Conservation (phyloP, 92 coral and sea anemone species). For the Isaurus tuberculatus region DNA sequence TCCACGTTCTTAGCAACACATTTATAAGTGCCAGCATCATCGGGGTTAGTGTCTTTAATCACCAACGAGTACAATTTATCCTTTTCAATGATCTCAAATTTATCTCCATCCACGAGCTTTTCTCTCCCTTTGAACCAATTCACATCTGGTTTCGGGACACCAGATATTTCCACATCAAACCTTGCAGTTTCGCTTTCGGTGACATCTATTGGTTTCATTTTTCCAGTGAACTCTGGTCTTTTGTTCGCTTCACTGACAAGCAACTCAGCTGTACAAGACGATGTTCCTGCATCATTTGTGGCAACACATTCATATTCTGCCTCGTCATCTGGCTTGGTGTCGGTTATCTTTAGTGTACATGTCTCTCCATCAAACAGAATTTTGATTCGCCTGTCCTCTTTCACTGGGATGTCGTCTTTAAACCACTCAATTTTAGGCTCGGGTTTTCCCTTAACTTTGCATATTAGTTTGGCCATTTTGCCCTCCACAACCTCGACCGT, state of each 20-base stretch:
- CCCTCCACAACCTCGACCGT: constrained; percentile 84
- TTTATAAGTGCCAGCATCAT: constrained; percentile 70
- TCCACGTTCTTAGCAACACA: constrained; percentile 86
- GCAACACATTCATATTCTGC: constrained; percentile 83
- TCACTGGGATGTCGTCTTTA: constrained; percentile 75
- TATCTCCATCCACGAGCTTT: constrained; percentile 70
- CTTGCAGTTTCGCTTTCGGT: constrained; percentile 75
- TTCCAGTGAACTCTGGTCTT: constrained; percentile 76
- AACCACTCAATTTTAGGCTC: constrained; percentile 88
- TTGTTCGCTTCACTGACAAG: constrained; percentile 81
- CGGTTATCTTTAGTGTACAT: constrained; percentile 70
- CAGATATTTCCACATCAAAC: constrained; percentile 76
- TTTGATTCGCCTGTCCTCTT: constrained; percentile 72
- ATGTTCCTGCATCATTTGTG: constrained; percentile 74
- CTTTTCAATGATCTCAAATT: constrained; percentile 75
- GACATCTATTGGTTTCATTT: constrained; percentile 75
- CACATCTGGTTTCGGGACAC: constrained; percentile 81
- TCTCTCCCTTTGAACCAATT: constrained; percentile 82
- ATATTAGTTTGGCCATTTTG: constrained; percentile 76
- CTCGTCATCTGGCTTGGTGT: constrained; percentile 82
- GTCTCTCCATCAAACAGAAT: constrained; percentile 76
- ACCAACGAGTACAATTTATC: constrained; percentile 68
- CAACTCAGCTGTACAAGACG: constrained; percentile 78
- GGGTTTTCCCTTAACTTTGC: constrained; percentile 79
- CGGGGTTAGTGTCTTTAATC: constrained; percentile 60